Percentiles rank a stretch among this genome's conserved stretches.
phyloP scores from a whole-genome alignment of 2,797 vertebrate species.

The Nannoperca australis region DNA sequence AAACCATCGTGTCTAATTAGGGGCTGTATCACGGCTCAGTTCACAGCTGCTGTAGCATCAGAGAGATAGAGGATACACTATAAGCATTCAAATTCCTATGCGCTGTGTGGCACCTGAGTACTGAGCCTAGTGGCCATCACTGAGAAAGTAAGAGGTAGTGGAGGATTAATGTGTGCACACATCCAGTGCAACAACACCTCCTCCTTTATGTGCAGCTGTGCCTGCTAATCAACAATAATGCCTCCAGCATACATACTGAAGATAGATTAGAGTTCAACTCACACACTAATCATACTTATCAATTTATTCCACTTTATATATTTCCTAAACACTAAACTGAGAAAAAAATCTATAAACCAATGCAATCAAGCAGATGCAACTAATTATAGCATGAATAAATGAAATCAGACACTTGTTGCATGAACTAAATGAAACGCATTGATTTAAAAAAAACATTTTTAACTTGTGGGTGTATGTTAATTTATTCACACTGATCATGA shows the following conservation, averaged over 20 bases:
- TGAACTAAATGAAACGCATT: constrained; percentile 28
- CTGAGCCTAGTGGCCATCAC: neutral
- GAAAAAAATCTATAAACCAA: constrained; percentile 14
- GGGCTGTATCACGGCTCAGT: constrained; percentile 47
- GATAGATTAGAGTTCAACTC: constrained; percentile 14
- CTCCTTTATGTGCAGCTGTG: neutral
- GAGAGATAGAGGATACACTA: constrained; percentile 49
- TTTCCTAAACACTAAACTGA: constrained; percentile 1
- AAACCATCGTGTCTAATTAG: constrained; percentile 71
- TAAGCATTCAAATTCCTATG: constrained; percentile 15
- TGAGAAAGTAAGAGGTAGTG: neutral
- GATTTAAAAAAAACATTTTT: constrained; percentile 30
- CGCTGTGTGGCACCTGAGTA: constrained; percentile 25
- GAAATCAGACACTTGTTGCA: too few relatives aligned
- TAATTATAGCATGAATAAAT: constrained; percentile 33
- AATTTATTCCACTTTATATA: constrained; percentile 9
- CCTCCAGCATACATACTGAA: neutral
- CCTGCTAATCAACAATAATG: constrained; percentile 15
- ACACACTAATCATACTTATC: constrained; percentile 11
- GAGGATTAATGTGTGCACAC: neutral
- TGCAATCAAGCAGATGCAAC: constrained; percentile 45
- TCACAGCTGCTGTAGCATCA: constrained; percentile 51
- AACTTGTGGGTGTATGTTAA: constrained; percentile 14
- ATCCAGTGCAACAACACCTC: neutral
- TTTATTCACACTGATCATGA: constrained; percentile 41